These are phyloP conservation scores for Pterocles burchelli DNA, from an alignment of 2,113 vertebrate species.

Conservation along the genomic window DNA sequence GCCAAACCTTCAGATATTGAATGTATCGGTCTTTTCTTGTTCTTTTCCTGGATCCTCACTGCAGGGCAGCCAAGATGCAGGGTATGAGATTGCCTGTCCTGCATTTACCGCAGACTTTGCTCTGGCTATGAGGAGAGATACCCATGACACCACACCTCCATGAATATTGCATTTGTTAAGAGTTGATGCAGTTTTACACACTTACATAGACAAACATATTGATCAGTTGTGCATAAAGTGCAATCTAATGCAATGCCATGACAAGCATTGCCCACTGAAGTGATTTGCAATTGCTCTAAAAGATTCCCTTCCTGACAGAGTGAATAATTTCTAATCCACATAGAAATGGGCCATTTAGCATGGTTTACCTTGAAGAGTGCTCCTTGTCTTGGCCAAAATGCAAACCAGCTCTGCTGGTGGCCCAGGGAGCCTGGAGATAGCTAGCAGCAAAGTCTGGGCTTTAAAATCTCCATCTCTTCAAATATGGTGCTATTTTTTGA, in stretches of 20 bases:
- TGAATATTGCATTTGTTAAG: neutral
- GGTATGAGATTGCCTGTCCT: neutral
- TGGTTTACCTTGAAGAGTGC: neutral
- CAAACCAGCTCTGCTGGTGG: neutral
- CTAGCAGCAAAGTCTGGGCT: neutral
- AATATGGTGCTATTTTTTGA: neutral
- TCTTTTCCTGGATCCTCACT: neutral
- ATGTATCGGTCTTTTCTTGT: neutral
- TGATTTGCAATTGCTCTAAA: neutral
- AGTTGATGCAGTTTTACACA: neutral
- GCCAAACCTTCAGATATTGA: neutral
- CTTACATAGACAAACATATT: neutral
- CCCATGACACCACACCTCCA: neutral
- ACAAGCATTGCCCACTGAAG: neutral
- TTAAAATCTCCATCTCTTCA: neutral
- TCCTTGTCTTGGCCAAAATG: neutral
- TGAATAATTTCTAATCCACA: neutral
- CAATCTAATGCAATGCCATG: neutral
- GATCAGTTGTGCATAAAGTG: neutral
- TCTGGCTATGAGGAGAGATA: neutral
- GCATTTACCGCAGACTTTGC: neutral
- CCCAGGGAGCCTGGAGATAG: neutral
- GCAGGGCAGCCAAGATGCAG: neutral
- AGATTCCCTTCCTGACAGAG: neutral
- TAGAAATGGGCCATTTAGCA: neutral